Evolutionary conservation across 2,797 vertebrate genomes (phyloP).

Genomic region (Margarornis squamiger): DNA sequence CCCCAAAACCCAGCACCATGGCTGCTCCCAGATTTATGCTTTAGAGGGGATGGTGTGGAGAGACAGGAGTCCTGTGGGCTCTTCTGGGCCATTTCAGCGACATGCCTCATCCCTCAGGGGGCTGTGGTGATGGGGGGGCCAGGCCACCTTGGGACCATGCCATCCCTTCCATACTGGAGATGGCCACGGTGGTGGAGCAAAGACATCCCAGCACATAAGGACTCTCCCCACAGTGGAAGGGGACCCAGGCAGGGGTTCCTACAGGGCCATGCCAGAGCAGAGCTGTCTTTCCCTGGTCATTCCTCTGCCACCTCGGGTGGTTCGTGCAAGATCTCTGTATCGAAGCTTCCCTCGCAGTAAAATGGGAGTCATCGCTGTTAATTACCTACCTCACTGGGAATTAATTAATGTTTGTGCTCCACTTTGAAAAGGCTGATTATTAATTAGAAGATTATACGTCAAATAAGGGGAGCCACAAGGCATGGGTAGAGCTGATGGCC

Average conservation of each 20-base stretch:
- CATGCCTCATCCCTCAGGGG: rapidly evolving
- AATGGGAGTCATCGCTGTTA: slow-evolving; percentile 56
- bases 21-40: neutral
- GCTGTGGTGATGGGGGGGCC: neutral
- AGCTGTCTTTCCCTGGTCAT: neutral
- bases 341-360: neutral
- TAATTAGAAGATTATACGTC: slow-evolving; percentile 60
- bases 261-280: neutral
- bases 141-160: neutral
- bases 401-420: slow-evolving; percentile 63
- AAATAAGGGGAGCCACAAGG: slow-evolving; percentile 65
- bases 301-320: neutral
- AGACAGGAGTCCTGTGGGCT: neutral
- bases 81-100: neutral
- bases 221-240: neutral
- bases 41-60: neutral
- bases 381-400: slow-evolving; percentile 42
- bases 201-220: rapidly evolving
- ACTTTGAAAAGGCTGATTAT: slow-evolving; percentile 57
- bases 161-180: neutral
- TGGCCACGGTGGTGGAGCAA: neutral
- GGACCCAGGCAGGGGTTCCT: neutral
- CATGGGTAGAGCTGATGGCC: slow-evolving; percentile 5
- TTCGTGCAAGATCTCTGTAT: neutral
- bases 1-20: neutral